Percentiles rank a stretch among this genome's conserved stretches.
Conservation (phyloP, 2,888 invertebrate genomes). For the Gerosis bhagava region DNA sequence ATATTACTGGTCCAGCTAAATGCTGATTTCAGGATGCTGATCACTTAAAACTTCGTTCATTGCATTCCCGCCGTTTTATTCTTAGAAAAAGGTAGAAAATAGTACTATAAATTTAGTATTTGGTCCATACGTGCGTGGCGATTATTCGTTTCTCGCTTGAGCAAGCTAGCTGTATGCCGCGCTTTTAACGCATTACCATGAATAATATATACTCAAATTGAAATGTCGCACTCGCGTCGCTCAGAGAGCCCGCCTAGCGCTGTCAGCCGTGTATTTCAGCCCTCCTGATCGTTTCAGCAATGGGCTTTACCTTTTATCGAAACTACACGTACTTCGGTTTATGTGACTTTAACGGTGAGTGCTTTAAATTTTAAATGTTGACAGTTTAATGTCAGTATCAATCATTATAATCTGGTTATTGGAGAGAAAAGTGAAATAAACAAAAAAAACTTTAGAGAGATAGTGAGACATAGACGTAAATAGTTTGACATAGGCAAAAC, state of each 20-base stretch:
- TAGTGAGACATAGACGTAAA: no score
- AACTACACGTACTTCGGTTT: constrained; percentile 33
- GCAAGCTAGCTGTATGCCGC: constrained; percentile 67
- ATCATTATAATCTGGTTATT: no score
- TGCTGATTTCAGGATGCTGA: no score
- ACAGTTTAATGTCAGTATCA: no score
- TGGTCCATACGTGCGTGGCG: constrained; percentile 69
- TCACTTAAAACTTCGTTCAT: no score
- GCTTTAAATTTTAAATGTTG: constrained; percentile 6
- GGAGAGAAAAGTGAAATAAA: no score
- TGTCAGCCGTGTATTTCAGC: constrained; percentile 60
- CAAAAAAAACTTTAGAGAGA: no score
- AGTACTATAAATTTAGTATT: constrained; percentile 61
- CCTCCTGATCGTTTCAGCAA: constrained; percentile 59
- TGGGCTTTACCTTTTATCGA: constrained; percentile 71
- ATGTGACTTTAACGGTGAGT: constrained; percentile 1
- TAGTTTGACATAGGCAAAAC: no score
- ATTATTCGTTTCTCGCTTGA: constrained; percentile 65
- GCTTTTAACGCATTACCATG: constrained; percentile 82
- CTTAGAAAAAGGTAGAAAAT: no score
- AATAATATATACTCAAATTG: constrained; percentile 81
- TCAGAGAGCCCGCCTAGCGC: constrained; percentile 57
- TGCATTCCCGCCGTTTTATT: no score
- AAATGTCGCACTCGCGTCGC: constrained; percentile 79
- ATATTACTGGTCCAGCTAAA: no score